Evolutionary conservation across 2,113 vertebrate species (phyloP), one percentile per base, ranked within the genome.

Genomic region (Lophochroa leadbeateri): DNA sequence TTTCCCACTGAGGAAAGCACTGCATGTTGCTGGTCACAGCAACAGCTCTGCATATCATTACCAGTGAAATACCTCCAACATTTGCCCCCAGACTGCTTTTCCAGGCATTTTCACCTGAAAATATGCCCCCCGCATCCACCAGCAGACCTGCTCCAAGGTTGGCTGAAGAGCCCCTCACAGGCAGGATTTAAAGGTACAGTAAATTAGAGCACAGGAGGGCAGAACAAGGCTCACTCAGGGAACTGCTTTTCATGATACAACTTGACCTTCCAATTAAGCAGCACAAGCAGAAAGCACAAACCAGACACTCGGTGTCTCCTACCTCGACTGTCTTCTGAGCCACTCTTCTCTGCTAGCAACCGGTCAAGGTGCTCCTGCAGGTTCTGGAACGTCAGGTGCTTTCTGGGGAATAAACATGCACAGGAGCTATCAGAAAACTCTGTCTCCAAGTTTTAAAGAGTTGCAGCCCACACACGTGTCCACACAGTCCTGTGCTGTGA

Each of bases 381-480:
- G 55, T 99, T 99, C 97, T 99, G 99, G 98, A 99, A 99, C 43
- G 98, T 99, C 86, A 99, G 96, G 47, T 98, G 96, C 96, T 99
- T 99, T 97, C 99, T 99, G 97, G 43, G 72, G 35, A 94, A 95
- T 84, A 69, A 96, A 80, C 11, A 76, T 7, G 11, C 77, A 86
- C 11, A 37, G 94, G 33, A 95, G 27, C 43, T 71, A 64, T 92
- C 71, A 97, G 88, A 89, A 95, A 76, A 49, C 39, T 44, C 39
- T 39, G 27, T 50, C 57, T 65, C 27, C 10, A 82, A 13, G 53
- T 61, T 88, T 82, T 64, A 37, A 88, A 82, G 29, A 41, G 10
- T 2, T 82, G 70, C 41, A 91, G 52, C 49, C 79, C 50, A 93
- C 72, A 86, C 28, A 72, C 18, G 0, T 21, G 49, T 19, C 57